Evolutionary conservation across 1,140 invertebrate genomes (phyloP).

Genomic region (Neotoxoptera formosana): DNA sequence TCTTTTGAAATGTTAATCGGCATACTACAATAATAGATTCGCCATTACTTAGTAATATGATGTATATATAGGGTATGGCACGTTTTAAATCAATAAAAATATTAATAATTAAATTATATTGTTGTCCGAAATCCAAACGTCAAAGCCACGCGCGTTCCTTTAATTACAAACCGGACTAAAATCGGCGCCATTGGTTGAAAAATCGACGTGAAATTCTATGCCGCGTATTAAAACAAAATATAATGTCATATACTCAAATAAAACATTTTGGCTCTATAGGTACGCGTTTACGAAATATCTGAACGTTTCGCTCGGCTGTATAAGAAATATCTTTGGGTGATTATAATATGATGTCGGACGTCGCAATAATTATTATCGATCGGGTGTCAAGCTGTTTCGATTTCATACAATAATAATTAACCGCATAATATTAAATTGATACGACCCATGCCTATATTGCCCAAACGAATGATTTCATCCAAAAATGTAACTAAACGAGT

Average conservation of each 20-base stretch:
- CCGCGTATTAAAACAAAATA: not conserved
- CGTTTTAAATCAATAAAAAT: slow-evolving; percentile 19
- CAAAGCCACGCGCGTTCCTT: not conserved
- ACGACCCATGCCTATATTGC: not conserved
- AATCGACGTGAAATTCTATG: not conserved
- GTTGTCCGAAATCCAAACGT: not conserved
- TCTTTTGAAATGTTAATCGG: not conserved
- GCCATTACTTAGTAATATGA: not conserved
- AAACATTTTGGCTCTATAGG: not conserved
- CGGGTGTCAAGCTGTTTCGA: not conserved
- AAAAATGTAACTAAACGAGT: not conserved
- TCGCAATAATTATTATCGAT: not conserved
- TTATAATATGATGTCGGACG: not conserved
- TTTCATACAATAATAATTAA: not conserved
- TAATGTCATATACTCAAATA: not conserved
- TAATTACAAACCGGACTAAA: not conserved
- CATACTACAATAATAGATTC: not conserved
- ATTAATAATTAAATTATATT: slow-evolving; percentile 11
- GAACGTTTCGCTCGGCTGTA: not conserved
- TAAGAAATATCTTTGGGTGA: not conserved
- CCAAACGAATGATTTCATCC: not conserved
- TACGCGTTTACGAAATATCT: too few relatives aligned
- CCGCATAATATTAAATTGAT: not conserved
- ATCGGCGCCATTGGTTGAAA: not conserved
- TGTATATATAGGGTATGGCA: not conserved